Base-by-base conservation (phyloP, 2,888 invertebrate species). In the Trisateles emortualis region DNA sequence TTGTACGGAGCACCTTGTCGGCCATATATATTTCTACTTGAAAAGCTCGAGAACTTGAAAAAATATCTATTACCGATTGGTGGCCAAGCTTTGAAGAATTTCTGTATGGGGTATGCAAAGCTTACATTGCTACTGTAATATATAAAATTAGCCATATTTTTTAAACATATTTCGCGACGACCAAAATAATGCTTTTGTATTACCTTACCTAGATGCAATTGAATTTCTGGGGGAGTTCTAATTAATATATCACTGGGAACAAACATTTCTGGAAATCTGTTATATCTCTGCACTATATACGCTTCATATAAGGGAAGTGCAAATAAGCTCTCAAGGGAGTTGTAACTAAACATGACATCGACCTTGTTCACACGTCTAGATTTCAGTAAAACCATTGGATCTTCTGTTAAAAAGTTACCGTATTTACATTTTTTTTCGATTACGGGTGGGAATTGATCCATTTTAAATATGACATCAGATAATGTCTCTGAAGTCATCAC, bases 271-370 rank as follows among this genome's bases (percentile, higher is more conserved):
- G 54, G 39, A 24, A 65, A 72, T 29, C 50, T 57, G 17, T 63
- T 64, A 33, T 73, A 75, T 4, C 36, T 16, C 8, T 62, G 41
- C 11, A 68, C 22, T 13, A n/a, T 3, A 16, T 0, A 17, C 0
- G 26, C 36, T 19, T 67, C 67, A 2, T 72, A 53, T 0, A 16
- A 0, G 2, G 54, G 19, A 3, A 81, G 10, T 2, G 44, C 62
- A 0, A 77, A 11, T 8, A 80, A 26, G 2, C 95, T 95, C 84
- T 96, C 97, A 42, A 95, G 93, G 0, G 93, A 93, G 8, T 95
- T 96, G 4, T 95, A 79, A 1, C 97, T 96, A 16, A 95, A 90
- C 79, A 97, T 94, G 78, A 96, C 92, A 0, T 96, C 96, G 0
- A 94, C 90, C 11, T 78, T 55, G 43, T 79, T 77, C 3, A 94